Evolutionary conservation across 30 jellyfish, hydroid and myxozoan genomes (phyloP), one percentile per base, ranked within the genome.

Genomic region (Aurelia aurita): DNA sequence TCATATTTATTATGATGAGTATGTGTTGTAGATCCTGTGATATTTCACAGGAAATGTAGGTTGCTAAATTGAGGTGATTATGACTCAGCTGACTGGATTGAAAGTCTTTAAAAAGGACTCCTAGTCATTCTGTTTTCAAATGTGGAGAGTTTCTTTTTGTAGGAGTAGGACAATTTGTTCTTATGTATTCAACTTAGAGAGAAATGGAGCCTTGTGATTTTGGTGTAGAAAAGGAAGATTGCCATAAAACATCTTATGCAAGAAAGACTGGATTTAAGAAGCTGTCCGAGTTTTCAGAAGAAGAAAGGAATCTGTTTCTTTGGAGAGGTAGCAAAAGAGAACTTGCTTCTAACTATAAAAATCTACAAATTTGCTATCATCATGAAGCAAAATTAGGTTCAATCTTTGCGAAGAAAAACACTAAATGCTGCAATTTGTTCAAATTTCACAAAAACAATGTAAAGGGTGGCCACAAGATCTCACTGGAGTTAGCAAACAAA

Each of bases 401-500:
- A 19, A 46, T 35, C 16, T 72, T 72, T 49, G 85, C 43, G 76
- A 72, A 46, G 28, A 72, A 46, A 28, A 10, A 10, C 46, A 12
- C 85, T 16, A 72, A 72, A 31, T 72, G 85, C 74, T 72, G 34
- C 23, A 71, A 35, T 25, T 7, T 71, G 77, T 47, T 73, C 55
- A 73, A 73, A 58, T 58, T 53, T 21, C 87, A 75, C 39, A 75
- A 75, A 46, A 57, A 11, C 14, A 54, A 19, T 45, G 87, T 75
- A 18, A 75, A 75, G 51, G 87, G 87, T 54, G 87, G 87, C 32
- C 77, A 75, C 65, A 75, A 49, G 61, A 75, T 75, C 35, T 75
- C 87, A 54, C 77, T 75, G 44, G 62, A 75, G 39, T 54, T 75
- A 29, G 87, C 87, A 49, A 23, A 9, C 20, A 49, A 27, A 22